phyloP scores from a whole-genome alignment of 1,140 invertebrate species.

The Drosophila fuyamai region DNA sequence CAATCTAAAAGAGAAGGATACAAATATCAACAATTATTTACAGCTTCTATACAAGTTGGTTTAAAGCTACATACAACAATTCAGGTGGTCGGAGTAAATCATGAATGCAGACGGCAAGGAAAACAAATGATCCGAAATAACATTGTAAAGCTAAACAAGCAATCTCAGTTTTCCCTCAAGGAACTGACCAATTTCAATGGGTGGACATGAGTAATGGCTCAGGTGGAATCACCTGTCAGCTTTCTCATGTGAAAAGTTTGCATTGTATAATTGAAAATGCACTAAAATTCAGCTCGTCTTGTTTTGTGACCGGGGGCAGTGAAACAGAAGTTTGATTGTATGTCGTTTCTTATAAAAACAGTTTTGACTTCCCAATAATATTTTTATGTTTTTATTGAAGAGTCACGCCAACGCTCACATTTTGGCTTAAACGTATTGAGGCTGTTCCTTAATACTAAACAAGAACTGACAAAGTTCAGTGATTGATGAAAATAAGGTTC shows the following conservation, averaged over 20 bases:
- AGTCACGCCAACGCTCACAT: slow-evolving; percentile 12
- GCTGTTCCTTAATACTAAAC: slow-evolving; percentile 1
- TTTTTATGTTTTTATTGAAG: slow-evolving; percentile 49
- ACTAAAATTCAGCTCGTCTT: not conserved
- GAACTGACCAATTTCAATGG: not conserved
- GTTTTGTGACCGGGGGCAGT: not conserved
- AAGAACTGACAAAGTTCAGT: not conserved
- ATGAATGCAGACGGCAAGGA: slow-evolving; percentile 1
- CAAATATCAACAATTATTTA: slow-evolving; percentile 12
- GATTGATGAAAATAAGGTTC: slow-evolving; percentile 7
- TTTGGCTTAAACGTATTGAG: not conserved
- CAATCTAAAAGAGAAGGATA: slow-evolving; percentile 12
- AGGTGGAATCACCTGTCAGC: slow-evolving; percentile 40
- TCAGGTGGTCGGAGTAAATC: slow-evolving; percentile 3
- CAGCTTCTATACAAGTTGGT: not conserved
- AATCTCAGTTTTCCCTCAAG: slow-evolving; percentile 5
- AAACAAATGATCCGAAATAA: slow-evolving; percentile 3
- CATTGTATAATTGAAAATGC: slow-evolving; percentile 59
- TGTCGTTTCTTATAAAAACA: slow-evolving; percentile 13
- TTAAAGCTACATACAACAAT: not conserved
- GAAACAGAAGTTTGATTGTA: not conserved
- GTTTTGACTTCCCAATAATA: slow-evolving; percentile 9
- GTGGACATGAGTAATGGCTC: slow-evolving; percentile 34
- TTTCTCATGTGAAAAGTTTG: slow-evolving; percentile 43
- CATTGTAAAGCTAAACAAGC: slow-evolving; percentile 14